Base-by-base conservation (phyloP, 2,113 vertebrate species). In the Anoplopoma fimbria region DNA sequence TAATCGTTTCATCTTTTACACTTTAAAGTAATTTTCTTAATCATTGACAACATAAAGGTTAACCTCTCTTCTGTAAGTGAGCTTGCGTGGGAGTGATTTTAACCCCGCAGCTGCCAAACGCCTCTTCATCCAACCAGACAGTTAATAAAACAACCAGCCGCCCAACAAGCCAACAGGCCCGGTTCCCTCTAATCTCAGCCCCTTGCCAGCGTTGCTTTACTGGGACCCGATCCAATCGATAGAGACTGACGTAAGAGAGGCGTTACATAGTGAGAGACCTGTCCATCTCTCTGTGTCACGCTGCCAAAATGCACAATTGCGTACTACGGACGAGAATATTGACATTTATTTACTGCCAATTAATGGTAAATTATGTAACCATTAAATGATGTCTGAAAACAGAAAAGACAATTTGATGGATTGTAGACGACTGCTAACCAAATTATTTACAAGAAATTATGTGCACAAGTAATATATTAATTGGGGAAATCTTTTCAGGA, bases 181-280 rank as follows among this genome's bases (percentile, higher is more conserved):
- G 38, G 36, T 62, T 82, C 58, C n/a, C n/a, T n/a, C n/a, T n/a
- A n/a, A n/a, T n/a, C n/a, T n/a, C n/a, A n/a, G n/a, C n/a, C n/a
- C n/a, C 58, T 76, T 77, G 81, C 75, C 83, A 82, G 72, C 36
- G 23, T 81, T 73, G 64, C 53, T 87, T 83, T 65, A 34, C 86
- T 86, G 82, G 85, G 87, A 87, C 60, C 62, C 1, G 31, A 55
- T 87, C 87, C 84, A 92, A 81, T 73, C 62, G 17, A 82, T 69
- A 61, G 31, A 62, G 63, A 80, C 65, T 87, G 84, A 91, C 42
- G 53, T 58, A 79, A 76, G 63, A 80, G 40, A 78, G 63, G 84
- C 81, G 87, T 81, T 86, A 72, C 75, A 82, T 57, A 80, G 80
- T 84, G 74, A 86, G 81, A 72, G 62, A 88, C 74, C 76, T 70